phyloP scores from a whole-genome alignment of 2,888 invertebrate genomes.

The Idaea aversata region DNA sequence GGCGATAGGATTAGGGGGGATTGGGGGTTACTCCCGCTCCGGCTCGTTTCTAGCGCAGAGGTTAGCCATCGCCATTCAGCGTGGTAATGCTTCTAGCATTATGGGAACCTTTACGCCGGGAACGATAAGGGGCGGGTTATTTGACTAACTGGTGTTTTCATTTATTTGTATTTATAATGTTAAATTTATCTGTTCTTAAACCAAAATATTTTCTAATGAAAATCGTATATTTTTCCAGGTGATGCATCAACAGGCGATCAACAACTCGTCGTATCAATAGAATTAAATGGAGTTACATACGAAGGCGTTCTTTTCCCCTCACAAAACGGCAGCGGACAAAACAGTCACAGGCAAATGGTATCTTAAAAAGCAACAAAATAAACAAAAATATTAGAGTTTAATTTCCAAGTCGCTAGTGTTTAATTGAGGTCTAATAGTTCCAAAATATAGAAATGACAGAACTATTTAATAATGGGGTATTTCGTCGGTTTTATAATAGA shows the following conservation, averaged over 20 bases:
- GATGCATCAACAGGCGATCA: conserved; percentile 91
- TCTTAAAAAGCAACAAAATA: conserved; percentile 47
- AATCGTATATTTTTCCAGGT: conserved; percentile 79
- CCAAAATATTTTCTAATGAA: neutral
- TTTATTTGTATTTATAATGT: too few relatives aligned
- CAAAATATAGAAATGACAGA: neutral
- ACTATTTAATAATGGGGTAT: conserved; percentile 11
- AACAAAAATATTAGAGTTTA: conserved; percentile 8
- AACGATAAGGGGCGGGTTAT: too few relatives aligned
- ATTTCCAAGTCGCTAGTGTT: conserved; percentile 14
- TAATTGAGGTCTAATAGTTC: conserved; percentile 14
- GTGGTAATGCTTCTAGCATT: too few relatives aligned
- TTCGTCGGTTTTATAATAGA: neutral
- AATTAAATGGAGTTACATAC: conserved; percentile 96
- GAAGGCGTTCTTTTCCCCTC: conserved; percentile 93
- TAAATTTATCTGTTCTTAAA: too few relatives aligned
- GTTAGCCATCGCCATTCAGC: too few relatives aligned
- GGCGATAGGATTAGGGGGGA: too few relatives aligned
- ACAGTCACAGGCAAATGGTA: conserved; percentile 70
- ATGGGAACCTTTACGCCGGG: too few relatives aligned
- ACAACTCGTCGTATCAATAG: conserved; percentile 96
- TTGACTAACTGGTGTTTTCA: too few relatives aligned
- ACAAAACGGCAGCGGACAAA: conserved; percentile 64
- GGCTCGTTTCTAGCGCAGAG: too few relatives aligned
- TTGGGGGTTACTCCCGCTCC: too few relatives aligned